These are phyloP conservation scores for Heliopora coerulea DNA, from an alignment of 92 coral and sea anemone species.

Conservation along the genomic window DNA sequence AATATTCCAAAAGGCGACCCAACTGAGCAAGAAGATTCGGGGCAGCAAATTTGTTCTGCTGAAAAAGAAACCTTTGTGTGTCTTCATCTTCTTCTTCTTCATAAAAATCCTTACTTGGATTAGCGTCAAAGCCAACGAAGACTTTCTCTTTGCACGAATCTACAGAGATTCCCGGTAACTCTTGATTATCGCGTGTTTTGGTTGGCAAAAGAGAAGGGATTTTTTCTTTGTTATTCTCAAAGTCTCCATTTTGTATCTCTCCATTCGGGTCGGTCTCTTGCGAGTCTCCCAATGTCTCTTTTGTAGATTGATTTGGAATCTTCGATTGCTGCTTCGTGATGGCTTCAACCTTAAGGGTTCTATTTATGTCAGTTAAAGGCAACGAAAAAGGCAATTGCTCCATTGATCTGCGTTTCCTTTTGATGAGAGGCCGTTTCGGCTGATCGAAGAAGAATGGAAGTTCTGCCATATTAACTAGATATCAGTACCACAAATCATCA, in stretches of 20 bases:
- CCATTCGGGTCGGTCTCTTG: conserved; percentile 20
- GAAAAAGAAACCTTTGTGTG: conserved; percentile 91
- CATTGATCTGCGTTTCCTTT: conserved; percentile 83
- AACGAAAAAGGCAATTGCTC: conserved; percentile 91
- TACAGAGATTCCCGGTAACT: not conserved
- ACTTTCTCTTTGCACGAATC: conserved; percentile 37
- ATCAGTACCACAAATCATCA: not conserved
- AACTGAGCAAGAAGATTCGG: conserved; percentile 92
- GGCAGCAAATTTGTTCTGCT: conserved; percentile 95
- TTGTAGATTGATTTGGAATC: conserved; percentile 27
- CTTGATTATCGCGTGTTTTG: conserved; percentile 6
- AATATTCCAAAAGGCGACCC: conserved; percentile 72
- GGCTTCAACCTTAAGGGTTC: conserved; percentile 96
- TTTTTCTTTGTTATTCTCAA: conserved; percentile 19
- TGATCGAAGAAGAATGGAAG: conserved; percentile 79
- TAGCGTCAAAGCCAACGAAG: conserved; percentile 40
- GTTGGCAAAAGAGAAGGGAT: conserved; percentile 17
- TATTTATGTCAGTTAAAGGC: conserved; percentile 92
- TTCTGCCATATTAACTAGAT: not conserved
- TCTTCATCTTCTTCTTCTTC: conserved; percentile 96
- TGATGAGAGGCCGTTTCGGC: conserved; percentile 52
- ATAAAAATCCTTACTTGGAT: conserved; percentile 56
- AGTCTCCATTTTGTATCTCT: conserved; percentile 13
- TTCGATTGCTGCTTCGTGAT: conserved; percentile 87
- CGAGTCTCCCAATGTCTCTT: conserved; percentile 11